Percentiles rank a stretch among this genome's conserved stretches.
Evolutionary conservation across 2,888 invertebrate species (phyloP).

Genomic region (Mesochorus sp.): DNA sequence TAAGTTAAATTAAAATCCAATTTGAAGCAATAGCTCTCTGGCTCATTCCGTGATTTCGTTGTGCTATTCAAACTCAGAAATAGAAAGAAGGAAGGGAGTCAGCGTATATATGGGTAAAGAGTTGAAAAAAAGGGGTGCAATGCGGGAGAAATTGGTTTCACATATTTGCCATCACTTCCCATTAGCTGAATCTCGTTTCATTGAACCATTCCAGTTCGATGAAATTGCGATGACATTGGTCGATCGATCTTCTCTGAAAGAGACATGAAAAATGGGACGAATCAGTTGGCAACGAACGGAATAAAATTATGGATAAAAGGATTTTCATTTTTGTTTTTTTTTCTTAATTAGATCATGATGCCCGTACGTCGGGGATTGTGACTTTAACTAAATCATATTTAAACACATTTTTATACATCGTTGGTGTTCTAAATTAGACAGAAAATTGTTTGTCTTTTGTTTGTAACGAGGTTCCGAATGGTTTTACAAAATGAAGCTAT

Average conservation of each 20-base stretch:
- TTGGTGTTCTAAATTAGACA: too few relatives aligned
- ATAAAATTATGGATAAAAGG: background rate
- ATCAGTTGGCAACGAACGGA: slow-evolving; percentile 21
- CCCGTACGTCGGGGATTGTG: too few relatives aligned
- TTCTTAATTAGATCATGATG: background rate
- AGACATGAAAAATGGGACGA: slow-evolving; percentile 1
- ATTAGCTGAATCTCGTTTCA: slow-evolving; percentile 51
- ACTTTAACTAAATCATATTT: too few relatives aligned
- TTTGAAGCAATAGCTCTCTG: slow-evolving; percentile 56
- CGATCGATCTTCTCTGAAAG: slow-evolving; percentile 23
- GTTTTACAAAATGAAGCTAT: too few relatives aligned
- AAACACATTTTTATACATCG: too few relatives aligned
- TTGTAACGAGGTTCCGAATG: too few relatives aligned
- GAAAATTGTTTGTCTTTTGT: too few relatives aligned
- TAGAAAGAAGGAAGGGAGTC: background rate
- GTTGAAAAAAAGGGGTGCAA: background rate
- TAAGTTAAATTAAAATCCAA: slow-evolving; percentile 65
- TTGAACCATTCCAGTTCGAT: slow-evolving; percentile 32
- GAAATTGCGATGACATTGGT: slow-evolving; percentile 5
- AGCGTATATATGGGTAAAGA: background rate
- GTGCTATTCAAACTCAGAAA: background rate
- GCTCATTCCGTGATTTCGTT: background rate
- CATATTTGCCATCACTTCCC: slow-evolving; percentile 59
- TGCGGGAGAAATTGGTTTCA: slow-evolving; percentile 55
- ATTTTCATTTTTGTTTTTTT: background rate